Conservation (phyloP, 1,140 invertebrate genomes). For the Leptonema lineaticorne region DNA sequence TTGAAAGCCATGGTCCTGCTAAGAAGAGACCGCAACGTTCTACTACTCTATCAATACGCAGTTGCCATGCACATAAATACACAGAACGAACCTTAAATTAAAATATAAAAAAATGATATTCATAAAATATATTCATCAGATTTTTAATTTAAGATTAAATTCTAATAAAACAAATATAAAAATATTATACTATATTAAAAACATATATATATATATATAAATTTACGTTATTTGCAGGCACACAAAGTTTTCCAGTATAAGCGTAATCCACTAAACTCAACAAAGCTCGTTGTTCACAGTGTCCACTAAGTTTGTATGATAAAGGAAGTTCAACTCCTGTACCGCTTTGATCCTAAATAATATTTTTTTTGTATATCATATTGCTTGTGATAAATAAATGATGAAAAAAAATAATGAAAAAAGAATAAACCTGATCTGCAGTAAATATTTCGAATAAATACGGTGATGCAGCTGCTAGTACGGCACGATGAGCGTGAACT, state of each 20-base stretch:
- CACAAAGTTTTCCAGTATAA: slow-evolving; percentile 65
- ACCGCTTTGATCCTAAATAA: slow-evolving; percentile 33
- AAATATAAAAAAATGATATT: background rate
- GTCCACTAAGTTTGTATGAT: slow-evolving; percentile 68
- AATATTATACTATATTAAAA: background rate
- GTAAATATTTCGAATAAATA: slow-evolving; percentile 78
- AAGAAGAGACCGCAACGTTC: slow-evolving; percentile 71
- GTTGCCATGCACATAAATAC: slow-evolving; percentile 70
- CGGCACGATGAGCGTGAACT: slow-evolving; percentile 73
- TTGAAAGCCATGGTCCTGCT: slow-evolving; percentile 62
- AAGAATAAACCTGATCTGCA: slow-evolving; percentile 51
- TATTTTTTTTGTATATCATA: background rate
- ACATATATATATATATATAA: background rate
- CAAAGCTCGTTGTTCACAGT: slow-evolving; percentile 65
- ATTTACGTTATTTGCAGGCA: slow-evolving; percentile 48
- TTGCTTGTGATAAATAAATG: slow-evolving; percentile 3
- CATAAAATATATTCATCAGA: too few relatives aligned
- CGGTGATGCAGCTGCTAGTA: slow-evolving; percentile 73
- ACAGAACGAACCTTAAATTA: slow-evolving; percentile 64
- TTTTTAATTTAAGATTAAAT: background rate
- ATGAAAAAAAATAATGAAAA: background rate
- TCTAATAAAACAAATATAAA: background rate
- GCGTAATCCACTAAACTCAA: slow-evolving; percentile 77
- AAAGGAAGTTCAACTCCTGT: slow-evolving; percentile 33
- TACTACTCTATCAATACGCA: slow-evolving; percentile 73